These are phyloP conservation scores for Clunio marinus DNA, from an alignment of 2,888 invertebrate species.

Conservation along the genomic window DNA sequence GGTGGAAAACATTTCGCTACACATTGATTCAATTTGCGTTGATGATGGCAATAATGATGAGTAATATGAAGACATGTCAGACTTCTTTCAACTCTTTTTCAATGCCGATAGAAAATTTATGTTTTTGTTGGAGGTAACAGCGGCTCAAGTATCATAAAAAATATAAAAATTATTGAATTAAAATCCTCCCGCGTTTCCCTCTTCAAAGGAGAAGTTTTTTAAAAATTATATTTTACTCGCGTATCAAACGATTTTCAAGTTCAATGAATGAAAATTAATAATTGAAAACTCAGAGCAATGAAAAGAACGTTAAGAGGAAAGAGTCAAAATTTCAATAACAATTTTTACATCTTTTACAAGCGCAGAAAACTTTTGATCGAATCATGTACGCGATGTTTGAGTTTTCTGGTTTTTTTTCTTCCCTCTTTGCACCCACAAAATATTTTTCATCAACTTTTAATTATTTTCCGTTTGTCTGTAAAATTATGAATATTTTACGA, in stretches of 20 bases:
- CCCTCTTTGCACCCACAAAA: background rate
- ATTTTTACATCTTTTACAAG: slow-evolving; percentile 16
- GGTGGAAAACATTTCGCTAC: slow-evolving; percentile 11
- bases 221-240: too few species aligned
- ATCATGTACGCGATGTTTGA: too few species aligned
- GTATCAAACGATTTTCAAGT: slow-evolving; percentile 39
- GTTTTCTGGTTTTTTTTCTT: background rate
- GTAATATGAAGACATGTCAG: slow-evolving; percentile 21
- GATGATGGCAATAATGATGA: slow-evolving; percentile 17
- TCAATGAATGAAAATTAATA: slow-evolving; percentile 40
- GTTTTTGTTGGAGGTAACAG: background rate
- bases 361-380: slow-evolving; percentile 7
- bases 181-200: slow-evolving; percentile 7
- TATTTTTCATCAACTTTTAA: too few species aligned
- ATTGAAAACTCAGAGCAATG: slow-evolving; percentile 27
- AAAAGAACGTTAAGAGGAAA: slow-evolving; percentile 20
- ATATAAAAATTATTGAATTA: slow-evolving; percentile 16
- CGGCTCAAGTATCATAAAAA: slow-evolving; percentile 16
- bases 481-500: slow-evolving; percentile 10
- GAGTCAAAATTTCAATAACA: slow-evolving; percentile 4
- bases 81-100: slow-evolving; percentile 13
- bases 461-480: slow-evolving; percentile 21
- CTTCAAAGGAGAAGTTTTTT: background rate
- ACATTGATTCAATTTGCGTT: slow-evolving; percentile 13
- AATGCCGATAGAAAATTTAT: background rate